Conservation (phyloP, 1,140 invertebrate species). For the Rhyzopertha dominica region DNA sequence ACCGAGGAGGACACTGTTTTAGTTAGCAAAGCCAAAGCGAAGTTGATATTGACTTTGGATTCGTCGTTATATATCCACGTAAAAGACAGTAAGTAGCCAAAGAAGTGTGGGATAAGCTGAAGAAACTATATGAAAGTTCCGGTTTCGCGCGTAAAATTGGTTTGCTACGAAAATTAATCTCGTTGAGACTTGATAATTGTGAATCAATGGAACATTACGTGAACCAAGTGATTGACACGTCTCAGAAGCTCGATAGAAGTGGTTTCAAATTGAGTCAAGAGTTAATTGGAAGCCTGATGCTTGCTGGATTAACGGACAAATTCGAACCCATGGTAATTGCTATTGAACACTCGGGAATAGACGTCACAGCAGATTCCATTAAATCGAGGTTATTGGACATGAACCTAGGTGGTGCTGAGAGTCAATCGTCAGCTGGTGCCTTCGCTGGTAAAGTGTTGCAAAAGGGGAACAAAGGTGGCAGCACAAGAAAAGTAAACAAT, state of each 20-base stretch:
- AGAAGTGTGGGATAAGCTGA: conserved; percentile 21
- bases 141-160: conserved; percentile 17
- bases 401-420: conserved; percentile 20
- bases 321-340: conserved; percentile 46
- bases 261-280: conserved; percentile 38
- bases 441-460: conserved; percentile 7
- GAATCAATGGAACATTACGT: conserved; percentile 12
- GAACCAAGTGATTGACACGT: conserved; percentile 15
- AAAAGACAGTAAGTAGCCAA: conserved; percentile 14
- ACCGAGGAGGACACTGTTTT: conserved; percentile 16
- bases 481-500: conserved; percentile 3
- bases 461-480: neutral
- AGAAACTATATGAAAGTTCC: conserved; percentile 17
- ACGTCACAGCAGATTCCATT: conserved; percentile 40
- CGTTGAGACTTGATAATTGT: conserved; percentile 21
- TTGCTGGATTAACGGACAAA: conserved; percentile 39
- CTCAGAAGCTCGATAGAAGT: conserved; percentile 28
- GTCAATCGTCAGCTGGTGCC: conserved; percentile 2
- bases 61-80: conserved; percentile 20
- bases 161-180: conserved; percentile 20
- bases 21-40: conserved; percentile 24
- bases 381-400: conserved; percentile 43
- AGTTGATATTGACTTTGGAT: conserved; percentile 23
- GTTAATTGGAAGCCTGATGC: conserved; percentile 39
- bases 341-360: conserved; percentile 38